A percentile compares a stretch with the other conserved stretches of the same genome.
Conservation (phyloP, 37 sponge, comb jelly and placozoan genomes). For the Axinella damicornis region DNA sequence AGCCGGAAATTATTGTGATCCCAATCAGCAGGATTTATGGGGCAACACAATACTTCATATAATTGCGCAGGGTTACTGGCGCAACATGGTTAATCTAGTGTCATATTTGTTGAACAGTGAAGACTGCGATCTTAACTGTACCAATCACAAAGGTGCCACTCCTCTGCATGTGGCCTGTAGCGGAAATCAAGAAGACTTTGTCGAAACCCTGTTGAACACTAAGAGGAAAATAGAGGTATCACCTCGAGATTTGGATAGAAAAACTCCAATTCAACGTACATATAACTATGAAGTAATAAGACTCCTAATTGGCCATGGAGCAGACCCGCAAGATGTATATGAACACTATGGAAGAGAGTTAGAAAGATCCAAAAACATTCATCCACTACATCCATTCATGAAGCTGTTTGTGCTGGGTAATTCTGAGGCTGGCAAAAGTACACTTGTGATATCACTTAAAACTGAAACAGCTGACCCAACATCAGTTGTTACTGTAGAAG, state of each 20-base stretch:
- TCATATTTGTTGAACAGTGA: background rate
- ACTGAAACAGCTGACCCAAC: background rate
- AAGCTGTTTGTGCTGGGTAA: slow-evolving; percentile 32
- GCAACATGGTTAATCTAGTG: no score
- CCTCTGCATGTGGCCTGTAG: slow-evolving; percentile 33
- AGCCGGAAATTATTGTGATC: background rate
- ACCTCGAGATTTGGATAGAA: background rate
- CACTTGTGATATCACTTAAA: slow-evolving; percentile 37
- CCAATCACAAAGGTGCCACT: background rate
- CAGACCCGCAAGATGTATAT: slow-evolving; percentile 23
- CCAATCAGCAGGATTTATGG: background rate
- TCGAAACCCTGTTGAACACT: background rate
- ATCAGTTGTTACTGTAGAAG: background rate
- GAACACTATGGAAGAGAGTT: background rate
- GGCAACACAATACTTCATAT: background rate
- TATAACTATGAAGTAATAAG: background rate
- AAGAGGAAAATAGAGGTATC: background rate
- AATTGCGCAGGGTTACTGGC: background rate
- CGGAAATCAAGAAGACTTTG: background rate
- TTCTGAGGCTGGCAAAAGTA: slow-evolving; percentile 36
- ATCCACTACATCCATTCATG: background rate
- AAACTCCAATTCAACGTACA: slow-evolving; percentile 31
- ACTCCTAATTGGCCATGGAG: slow-evolving; percentile 29
- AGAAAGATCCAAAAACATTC: background rate
- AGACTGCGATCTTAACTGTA: background rate